phyloP scores from a whole-genome alignment of 2,888 invertebrate species.

The Onthophagus sagittarius region DNA sequence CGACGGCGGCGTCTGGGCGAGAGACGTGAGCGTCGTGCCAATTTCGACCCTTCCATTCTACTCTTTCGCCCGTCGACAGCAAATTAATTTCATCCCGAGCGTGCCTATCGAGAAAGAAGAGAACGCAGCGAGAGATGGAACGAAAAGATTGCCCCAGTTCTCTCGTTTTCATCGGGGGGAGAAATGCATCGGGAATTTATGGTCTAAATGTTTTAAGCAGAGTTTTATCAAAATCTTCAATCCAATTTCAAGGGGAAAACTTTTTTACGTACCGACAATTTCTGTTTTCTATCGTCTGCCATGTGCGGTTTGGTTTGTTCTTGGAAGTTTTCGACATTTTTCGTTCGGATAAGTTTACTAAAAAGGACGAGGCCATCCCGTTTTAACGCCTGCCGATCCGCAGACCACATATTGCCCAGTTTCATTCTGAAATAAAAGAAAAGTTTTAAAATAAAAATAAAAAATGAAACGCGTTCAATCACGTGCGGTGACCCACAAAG shows the following conservation, averaged over 20 bases:
- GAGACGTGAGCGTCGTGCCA: background rate
- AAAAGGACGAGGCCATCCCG: constrained; percentile 70
- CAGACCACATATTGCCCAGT: constrained; percentile 47
- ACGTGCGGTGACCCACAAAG: too few species aligned
- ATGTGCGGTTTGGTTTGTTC: constrained; percentile 51
- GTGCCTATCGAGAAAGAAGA: background rate
- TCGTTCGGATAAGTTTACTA: constrained; percentile 80
- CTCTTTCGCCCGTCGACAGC: background rate
- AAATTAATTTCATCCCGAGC: background rate
- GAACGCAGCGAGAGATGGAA: background rate
- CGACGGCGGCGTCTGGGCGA: background rate
- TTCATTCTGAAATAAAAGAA: constrained; percentile 48
- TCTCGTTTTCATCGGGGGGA: too few species aligned
- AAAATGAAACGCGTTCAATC: too few species aligned
- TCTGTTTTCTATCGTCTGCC: constrained; percentile 62
- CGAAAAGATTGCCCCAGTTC: too few species aligned
- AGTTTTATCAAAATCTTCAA: background rate
- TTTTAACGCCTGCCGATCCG: constrained; percentile 58
- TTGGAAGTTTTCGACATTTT: constrained; percentile 71
- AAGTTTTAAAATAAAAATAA: background rate
- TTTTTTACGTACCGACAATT: constrained; percentile 60
- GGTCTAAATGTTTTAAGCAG: background rate
- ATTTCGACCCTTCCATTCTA: background rate
- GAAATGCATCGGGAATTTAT: background rate
- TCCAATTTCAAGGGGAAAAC: too few species aligned